phyloP scores from a whole-genome alignment of 2,113 vertebrate species.

The Cavia aperea region DNA sequence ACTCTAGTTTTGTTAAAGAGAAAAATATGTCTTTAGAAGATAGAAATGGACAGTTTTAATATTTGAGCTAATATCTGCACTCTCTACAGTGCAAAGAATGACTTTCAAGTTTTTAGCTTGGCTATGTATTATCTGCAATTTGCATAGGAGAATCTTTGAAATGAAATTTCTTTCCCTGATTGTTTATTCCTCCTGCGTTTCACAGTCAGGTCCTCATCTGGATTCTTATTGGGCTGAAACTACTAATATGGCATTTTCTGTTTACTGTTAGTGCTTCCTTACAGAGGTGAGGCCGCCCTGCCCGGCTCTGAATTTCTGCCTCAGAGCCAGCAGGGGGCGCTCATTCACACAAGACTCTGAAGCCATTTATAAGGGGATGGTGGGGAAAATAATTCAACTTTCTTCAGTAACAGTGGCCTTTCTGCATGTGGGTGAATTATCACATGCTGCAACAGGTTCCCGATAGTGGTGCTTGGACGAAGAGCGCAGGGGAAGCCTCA shows the following conservation, averaged over 20 bases:
- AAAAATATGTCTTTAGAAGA: slow-evolving; percentile 40
- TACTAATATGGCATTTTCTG: slow-evolving; percentile 53
- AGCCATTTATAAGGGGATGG: not conserved
- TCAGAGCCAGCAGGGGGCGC: slow-evolving; percentile 67
- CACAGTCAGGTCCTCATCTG: not conserved
- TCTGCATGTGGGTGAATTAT: slow-evolving; percentile 3
- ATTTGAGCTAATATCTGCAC: slow-evolving; percentile 43
- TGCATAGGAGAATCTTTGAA: not conserved
- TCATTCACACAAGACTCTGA: slow-evolving; percentile 58
- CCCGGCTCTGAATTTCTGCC: slow-evolving; percentile 27
- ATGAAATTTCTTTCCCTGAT: slow-evolving; percentile 38
- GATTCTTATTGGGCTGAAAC: slow-evolving; percentile 31
- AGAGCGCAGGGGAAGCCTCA: not conserved
- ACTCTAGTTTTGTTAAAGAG: slow-evolving; percentile 40
- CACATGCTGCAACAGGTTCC: not conserved
- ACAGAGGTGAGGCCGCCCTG: not conserved
- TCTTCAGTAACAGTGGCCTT: slow-evolving; percentile 22
- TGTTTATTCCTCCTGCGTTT: slow-evolving; percentile 28
- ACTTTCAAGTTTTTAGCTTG: slow-evolving; percentile 26
- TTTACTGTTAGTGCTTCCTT: slow-evolving; percentile 27
- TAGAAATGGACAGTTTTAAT: slow-evolving; percentile 12
- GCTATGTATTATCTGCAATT: slow-evolving; percentile 39
- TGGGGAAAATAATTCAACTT: slow-evolving; percentile 49
- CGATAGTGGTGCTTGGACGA: not conserved
- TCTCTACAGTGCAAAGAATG: not conserved